These are phyloP conservation scores for Hippasteria phrygiana DNA, from an alignment of 53 echinoderm and acorn worm species.

Conservation along the genomic window DNA sequence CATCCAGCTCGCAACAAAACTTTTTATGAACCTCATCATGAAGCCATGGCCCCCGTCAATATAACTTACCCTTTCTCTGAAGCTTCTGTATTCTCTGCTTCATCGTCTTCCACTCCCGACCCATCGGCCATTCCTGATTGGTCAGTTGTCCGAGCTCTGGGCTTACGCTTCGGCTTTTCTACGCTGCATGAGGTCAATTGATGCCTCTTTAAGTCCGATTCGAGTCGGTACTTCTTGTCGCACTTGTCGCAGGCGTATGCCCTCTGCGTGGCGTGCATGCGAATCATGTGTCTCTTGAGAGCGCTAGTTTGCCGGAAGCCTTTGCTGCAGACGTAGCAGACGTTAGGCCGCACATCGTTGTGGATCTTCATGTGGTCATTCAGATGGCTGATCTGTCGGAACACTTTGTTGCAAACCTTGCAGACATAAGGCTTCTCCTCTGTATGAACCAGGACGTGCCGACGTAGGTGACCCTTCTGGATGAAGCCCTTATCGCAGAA, in stretches of 20 bases:
- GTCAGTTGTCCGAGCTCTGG: background rate
- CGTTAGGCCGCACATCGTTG: slow-evolving; percentile 38
- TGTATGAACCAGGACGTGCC: slow-evolving; percentile 47
- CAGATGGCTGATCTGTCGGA: slow-evolving; percentile 55
- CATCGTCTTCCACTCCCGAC: background rate
- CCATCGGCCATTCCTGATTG: too few relatives aligned
- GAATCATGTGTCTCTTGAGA: slow-evolving; percentile 57
- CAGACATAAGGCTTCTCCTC: slow-evolving; percentile 55
- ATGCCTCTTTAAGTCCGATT: slow-evolving; percentile 62
- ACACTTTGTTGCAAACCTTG: slow-evolving; percentile 38
- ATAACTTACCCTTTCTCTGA: background rate
- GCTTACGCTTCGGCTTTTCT: background rate
- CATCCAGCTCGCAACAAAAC: too few relatives aligned
- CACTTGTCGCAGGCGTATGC: slow-evolving; percentile 50
- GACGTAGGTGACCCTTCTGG: slow-evolving; percentile 53
- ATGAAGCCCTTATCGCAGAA: slow-evolving; percentile 41
- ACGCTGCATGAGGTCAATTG: slow-evolving; percentile 23
- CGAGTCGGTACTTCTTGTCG: slow-evolving; percentile 50
- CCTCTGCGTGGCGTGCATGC: slow-evolving; percentile 64
- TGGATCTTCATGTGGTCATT: slow-evolving; percentile 65
- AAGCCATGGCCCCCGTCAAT: too few relatives aligned
- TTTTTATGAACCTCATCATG: too few relatives aligned
- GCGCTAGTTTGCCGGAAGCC: slow-evolving; percentile 59
- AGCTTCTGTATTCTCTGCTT: background rate
- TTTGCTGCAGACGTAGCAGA: slow-evolving; percentile 61